phyloP scores from a whole-genome alignment of 1,140 invertebrate species.

The Theocolax elegans region DNA sequence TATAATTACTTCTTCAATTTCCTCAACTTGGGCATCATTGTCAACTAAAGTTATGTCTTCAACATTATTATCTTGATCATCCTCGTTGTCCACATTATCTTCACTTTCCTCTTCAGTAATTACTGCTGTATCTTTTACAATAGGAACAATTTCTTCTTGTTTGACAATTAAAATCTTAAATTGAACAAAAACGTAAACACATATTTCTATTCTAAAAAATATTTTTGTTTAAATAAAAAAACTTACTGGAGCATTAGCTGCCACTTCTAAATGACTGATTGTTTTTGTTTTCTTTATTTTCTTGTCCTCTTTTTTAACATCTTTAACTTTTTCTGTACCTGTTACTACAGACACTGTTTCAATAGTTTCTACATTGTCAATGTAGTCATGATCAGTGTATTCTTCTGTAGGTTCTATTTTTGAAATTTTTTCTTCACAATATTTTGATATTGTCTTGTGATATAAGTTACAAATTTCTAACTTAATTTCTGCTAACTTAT shows the following conservation, averaged over 20 bases:
- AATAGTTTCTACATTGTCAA: constrained; percentile 55
- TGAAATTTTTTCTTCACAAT: constrained; percentile 39
- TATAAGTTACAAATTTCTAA: constrained; percentile 63
- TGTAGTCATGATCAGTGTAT: constrained; percentile 64
- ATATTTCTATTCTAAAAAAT: background rate
- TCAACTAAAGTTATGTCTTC: background rate
- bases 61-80: constrained; percentile 48
- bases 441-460: constrained; percentile 61
- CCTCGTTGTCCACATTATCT: constrained; percentile 49
- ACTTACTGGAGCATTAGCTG: constrained; percentile 15
- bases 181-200: too few relatives aligned
- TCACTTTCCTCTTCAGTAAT: constrained; percentile 44
- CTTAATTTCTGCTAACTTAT: constrained; percentile 66
- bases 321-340: constrained; percentile 30
- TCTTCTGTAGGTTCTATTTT: constrained; percentile 58
- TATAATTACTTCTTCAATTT: constrained; percentile 54
- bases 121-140: constrained; percentile 43
- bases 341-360: constrained; percentile 35
- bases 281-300: too few relatives aligned
- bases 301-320: constrained; percentile 41
- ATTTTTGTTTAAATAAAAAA: background rate
- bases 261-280: constrained; percentile 31
- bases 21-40: constrained; percentile 47
- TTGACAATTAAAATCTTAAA: constrained; percentile 41
- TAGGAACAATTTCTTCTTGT: constrained; percentile 35